Base-by-base conservation (phyloP, 2,888 invertebrate genomes). In the Patella caerulea region DNA sequence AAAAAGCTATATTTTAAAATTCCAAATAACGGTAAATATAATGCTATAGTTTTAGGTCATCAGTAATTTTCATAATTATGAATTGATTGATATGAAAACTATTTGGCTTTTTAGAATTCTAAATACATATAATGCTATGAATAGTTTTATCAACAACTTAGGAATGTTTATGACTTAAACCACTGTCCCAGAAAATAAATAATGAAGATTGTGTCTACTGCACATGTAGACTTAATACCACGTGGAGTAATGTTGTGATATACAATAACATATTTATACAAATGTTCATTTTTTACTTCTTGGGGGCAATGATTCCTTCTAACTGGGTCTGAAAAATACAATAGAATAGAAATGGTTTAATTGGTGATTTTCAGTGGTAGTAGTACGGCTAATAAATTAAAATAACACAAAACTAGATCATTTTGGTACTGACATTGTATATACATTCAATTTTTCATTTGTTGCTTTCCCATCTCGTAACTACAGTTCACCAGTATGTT, bases 251-350 rank as follows among this genome's bases (percentile, higher is more conserved):
- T 19, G 65, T 3, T 24, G 24, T 65, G 65, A 24, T 24, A 65
- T 65, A 65, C 19, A 65, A 65, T 12, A 19, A 11, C 12, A 14
- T 24, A 65, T 11, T 65, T 24, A 11, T 56, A 24, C 24, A 65
- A 24, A 24, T 65, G 19, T 65, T 65, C 65, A 65, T 65, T 65
- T 65, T 77, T 83, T 88, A 97, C 93, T 97, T 97, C 93, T 97
- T 97, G 53, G 97, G 97, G 77, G 97, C 96, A 85, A 97, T 97
- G 85, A 98, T 97, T 85, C 97, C 97, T 93, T 98, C 97, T 83
- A 98, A 93, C 94, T 98, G 97, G 72, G 96, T 95, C 96, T 96
- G 93, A 89, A 93, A 93, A 83, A 83, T 73, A 82, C 88, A 87
- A 85, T 82, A 80, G 17, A 72, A 9, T 74, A 69, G 7, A n/a